phyloP scores from a whole-genome alignment of 2,888 invertebrate genomes.

The Pammene fasciana region DNA sequence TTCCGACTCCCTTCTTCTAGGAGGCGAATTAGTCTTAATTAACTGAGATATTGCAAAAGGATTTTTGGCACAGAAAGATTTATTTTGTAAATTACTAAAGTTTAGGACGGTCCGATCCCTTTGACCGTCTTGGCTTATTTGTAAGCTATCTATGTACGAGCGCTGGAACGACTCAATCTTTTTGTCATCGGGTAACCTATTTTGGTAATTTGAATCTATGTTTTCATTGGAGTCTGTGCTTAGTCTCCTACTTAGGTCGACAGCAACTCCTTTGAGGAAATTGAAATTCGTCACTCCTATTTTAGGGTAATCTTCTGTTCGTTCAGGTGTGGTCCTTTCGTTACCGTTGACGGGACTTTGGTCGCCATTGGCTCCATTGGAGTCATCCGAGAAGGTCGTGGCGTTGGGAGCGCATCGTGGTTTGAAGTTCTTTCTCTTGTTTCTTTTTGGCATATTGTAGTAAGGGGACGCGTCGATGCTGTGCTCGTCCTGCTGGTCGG shows the following conservation, averaged over 20 bases:
- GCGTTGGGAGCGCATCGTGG: slow-evolving; percentile 87
- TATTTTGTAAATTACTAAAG: slow-evolving; percentile 79
- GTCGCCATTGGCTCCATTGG: slow-evolving; percentile 68
- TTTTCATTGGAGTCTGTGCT: slow-evolving; percentile 82
- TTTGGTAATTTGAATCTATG: slow-evolving; percentile 78
- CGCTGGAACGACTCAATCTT: slow-evolving; percentile 77
- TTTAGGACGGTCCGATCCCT: slow-evolving; percentile 74
- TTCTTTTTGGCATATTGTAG: slow-evolving; percentile 85
- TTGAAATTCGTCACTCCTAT: slow-evolving; percentile 80
- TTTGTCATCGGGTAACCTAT: slow-evolving; percentile 74
- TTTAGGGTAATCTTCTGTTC: slow-evolving; percentile 65
- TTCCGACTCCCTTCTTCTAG: slow-evolving; percentile 79
- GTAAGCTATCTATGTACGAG: slow-evolving; percentile 79
- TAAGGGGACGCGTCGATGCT: slow-evolving; percentile 73
- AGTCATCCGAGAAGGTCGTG: slow-evolving; percentile 77
- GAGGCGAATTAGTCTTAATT: slow-evolving; percentile 81
- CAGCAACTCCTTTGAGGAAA: slow-evolving; percentile 76
- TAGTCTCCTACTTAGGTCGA: slow-evolving; percentile 78
- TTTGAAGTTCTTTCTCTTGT: slow-evolving; percentile 91
- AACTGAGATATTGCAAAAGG: slow-evolving; percentile 82
- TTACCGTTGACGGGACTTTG: slow-evolving; percentile 72
- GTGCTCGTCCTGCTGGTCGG: slow-evolving; percentile 72
- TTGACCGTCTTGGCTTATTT: slow-evolving; percentile 67
- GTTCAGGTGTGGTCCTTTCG: slow-evolving; percentile 70
- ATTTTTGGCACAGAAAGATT: slow-evolving; percentile 83